Base-by-base conservation (phyloP, 2,113 vertebrate species). In the Pungitius pungitius region DNA sequence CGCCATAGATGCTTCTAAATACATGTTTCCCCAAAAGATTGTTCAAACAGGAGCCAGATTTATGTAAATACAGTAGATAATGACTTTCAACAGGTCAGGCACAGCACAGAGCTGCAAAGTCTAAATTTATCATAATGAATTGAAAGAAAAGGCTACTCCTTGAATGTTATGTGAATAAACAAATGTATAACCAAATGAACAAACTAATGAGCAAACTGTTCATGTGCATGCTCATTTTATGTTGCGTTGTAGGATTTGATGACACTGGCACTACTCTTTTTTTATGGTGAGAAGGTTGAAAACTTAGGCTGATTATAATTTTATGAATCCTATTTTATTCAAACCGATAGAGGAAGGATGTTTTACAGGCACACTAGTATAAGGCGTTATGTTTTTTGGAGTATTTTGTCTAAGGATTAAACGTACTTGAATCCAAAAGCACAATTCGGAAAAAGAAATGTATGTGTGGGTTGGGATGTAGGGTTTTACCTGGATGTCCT, bases 1-100 rank as follows among this genome's bases (percentile, higher is more conserved):
- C 52, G 39, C 59, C 74, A 82, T 70, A 73, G 20, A 63, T 35
- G 33, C 42, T 45, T 35, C 39, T 64, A 54, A 79, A 72, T 71
- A 72, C 30, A 62, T 5, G 18, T 60, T 55, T 26, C 13, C 42
- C 15, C 9, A 73, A 65, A 0, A 39, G 57, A n/a, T 49, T 35
- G 33, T 73, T 68, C 39, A 72, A 77, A 61, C 27, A 43, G 27
- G n/a, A 26, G 63, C 6, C 14, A 0, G 14, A 43, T 60, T 64
- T 57, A 5, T 67, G 35, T 43, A 57, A 69, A 73, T 63, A 15
- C 1, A 4, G 18, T 0, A 15, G 56, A 77, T 68, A 73, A 56
- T 77, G 66, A 70, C 69, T 70, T 70, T 62, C 20, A 79, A 54
- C 63, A 57, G 37, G n/a, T 81, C 11, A 12, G 24, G 39, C 42